Evolutionary conservation across 2,888 invertebrate genomes (phyloP), one percentile per base, ranked within the genome.

Genomic region (Chrysina gloriosa): DNA sequence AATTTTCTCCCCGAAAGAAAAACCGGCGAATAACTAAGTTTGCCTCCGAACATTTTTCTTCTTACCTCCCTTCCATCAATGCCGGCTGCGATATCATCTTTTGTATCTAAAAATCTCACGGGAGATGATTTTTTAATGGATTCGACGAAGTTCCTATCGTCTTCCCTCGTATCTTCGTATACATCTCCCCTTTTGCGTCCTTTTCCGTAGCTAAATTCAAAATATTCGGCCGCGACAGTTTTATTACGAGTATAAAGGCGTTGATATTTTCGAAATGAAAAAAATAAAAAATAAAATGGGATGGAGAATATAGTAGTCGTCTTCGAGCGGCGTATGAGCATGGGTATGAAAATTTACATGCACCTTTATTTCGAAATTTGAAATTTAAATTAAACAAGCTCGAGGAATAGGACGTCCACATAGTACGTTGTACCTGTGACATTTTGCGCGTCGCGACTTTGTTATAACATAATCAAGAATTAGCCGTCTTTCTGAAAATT

Each of bases 61-160:
- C n/a, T 42, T 27, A 42, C 42, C 58, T 23, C 58, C 25, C 25
- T 58, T 58, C 42, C 58, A 61, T 42, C 58, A 61, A 61, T 61
- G 27, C 27, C 19, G 42, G 31, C 42, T 42, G 29, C 42, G 42
- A 42, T 61, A 61, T 61, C 25, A 61, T 45, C 58, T 25, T 61
- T 61, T 61, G 58, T 61, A 61, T 61, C 58, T 61, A 27, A 61
- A 61, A 61, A 61, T 61, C 58, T 61, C 58, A 42, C 29, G 58
- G 45, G 58, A 42, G 58, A 61, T 61, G 58, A 61, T 61, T 61
- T 61, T 61, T 42, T 61, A 61, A 61, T 61, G 58, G 58, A 42
- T 61, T 42, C 25, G 29, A 31, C 31, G 52, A 19, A 19, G 19
- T 31, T 16, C 27, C 27, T 21, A 14, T 29, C n/a, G 14, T 61